Percentiles rank a stretch among this genome's conserved stretches.
These are phyloP conservation scores for Yoshiicerus persimilis DNA, from an alignment of 1,140 invertebrate species.

Conservation along the genomic window DNA sequence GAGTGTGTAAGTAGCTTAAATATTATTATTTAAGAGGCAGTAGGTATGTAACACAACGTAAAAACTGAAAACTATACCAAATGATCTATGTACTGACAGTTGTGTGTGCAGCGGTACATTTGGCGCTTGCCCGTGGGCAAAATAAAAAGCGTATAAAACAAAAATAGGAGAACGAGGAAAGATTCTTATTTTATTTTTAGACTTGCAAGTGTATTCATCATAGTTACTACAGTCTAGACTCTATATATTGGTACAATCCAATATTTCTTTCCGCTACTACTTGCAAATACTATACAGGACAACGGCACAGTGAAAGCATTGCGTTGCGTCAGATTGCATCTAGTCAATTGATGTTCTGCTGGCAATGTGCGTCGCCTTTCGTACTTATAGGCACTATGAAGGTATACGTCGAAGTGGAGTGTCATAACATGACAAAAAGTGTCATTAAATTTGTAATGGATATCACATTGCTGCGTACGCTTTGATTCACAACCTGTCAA, in stretches of 20 bases:
- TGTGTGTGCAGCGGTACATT: neutral
- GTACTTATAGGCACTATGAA: neutral
- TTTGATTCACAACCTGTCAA: conserved; percentile 19
- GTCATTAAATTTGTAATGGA: neutral
- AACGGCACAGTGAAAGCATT: no score
- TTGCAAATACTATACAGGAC: no score
- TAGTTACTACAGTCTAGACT: neutral
- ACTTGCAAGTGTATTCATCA: no score
- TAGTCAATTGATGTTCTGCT: neutral
- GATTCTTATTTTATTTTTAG: neutral
- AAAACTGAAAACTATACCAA: neutral
- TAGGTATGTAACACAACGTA: neutral
- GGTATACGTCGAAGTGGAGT: neutral
- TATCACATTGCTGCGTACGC: neutral
- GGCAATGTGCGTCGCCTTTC: neutral
- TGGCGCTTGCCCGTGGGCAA: neutral
- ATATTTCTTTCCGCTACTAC: no score
- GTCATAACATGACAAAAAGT: neutral
- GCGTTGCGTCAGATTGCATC: neutral
- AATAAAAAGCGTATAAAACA: neutral
- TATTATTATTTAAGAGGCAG: neutral
- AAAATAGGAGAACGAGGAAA: neutral
- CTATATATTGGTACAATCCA: no score
- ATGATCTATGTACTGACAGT: neutral
- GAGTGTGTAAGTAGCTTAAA: neutral